Evolutionary conservation across 2,797 vertebrate species (phyloP).

Genomic region (Tolypeutes matacus): DNA sequence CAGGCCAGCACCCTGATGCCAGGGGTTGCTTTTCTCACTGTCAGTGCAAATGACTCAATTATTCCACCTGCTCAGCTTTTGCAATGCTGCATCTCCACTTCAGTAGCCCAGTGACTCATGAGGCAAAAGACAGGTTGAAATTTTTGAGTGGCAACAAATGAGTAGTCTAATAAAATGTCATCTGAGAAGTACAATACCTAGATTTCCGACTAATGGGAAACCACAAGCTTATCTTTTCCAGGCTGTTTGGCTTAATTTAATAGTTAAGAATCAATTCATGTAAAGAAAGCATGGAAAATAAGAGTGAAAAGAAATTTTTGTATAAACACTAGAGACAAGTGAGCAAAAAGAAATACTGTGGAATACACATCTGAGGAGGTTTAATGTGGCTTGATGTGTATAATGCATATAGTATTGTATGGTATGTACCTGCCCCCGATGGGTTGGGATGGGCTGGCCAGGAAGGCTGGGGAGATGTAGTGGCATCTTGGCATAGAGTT

Average conservation of each 20-base stretch:
- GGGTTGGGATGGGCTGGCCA: rapidly evolving
- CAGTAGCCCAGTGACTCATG: not conserved
- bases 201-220: not conserved
- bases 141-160: not conserved
- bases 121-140: not conserved
- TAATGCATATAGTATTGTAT: rapidly evolving
- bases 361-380: not conserved
- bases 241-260: not conserved
- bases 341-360: not conserved
- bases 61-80: not conserved
- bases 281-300: not conserved
- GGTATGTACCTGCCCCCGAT: rapidly evolving
- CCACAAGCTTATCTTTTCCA: not conserved
- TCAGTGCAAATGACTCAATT: rapidly evolving
- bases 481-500: rapidly evolving
- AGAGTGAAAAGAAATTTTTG: not conserved
- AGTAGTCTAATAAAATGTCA: not conserved
- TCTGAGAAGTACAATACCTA: not conserved
- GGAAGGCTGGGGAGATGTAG: not conserved
- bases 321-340: not conserved
- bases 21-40: not conserved
- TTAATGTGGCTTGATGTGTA: rapidly evolving
- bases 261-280: not conserved
- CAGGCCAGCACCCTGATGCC: not conserved
- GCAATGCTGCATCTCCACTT: not conserved